Percentiles rank a stretch among this genome's conserved stretches.
Conservation (phyloP, 1,140 invertebrate species). For the Latrodectus geometricus region DNA sequence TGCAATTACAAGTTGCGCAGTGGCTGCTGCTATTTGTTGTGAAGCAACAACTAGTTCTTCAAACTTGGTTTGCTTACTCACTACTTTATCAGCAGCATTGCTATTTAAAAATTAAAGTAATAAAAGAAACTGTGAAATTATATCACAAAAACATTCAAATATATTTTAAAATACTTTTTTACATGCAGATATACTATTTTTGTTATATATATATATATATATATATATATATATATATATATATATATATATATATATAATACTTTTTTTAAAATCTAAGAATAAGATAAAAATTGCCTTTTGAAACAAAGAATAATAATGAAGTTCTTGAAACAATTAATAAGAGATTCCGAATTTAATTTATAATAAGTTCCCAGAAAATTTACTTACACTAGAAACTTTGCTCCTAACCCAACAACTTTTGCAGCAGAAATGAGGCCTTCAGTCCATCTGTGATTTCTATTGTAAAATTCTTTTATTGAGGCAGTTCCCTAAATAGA, state of each 20-base stretch:
- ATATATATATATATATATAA: neutral
- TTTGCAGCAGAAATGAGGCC: constrained; percentile 98
- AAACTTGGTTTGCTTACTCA: constrained; percentile 87
- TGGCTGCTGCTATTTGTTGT: constrained; percentile 96
- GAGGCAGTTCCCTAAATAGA: constrained; percentile 76
- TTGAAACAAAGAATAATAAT: neutral
- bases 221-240: no score
- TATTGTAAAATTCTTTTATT: constrained; percentile 94
- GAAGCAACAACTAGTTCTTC: constrained; percentile 95
- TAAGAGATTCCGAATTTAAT: neutral
- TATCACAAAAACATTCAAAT: no score
- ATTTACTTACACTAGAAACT: constrained; percentile 87
- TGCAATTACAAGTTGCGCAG: constrained; percentile 95
- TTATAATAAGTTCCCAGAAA: neutral
- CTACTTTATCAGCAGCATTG: constrained; percentile 92
- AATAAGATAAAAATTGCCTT: neutral
- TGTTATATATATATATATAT: no score
- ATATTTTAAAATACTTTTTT: no score
- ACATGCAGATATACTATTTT: no score
- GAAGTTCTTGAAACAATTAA: neutral
- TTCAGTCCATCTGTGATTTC: constrained; percentile 90
- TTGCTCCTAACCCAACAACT: constrained; percentile 94
- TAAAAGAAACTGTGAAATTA: neutral
- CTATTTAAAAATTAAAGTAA: constrained; percentile 70
- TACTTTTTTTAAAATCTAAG: neutral